Evolutionary conservation across 2,797 vertebrate genomes (phyloP).

Genomic region (Dendrocincla fuliginosa): DNA sequence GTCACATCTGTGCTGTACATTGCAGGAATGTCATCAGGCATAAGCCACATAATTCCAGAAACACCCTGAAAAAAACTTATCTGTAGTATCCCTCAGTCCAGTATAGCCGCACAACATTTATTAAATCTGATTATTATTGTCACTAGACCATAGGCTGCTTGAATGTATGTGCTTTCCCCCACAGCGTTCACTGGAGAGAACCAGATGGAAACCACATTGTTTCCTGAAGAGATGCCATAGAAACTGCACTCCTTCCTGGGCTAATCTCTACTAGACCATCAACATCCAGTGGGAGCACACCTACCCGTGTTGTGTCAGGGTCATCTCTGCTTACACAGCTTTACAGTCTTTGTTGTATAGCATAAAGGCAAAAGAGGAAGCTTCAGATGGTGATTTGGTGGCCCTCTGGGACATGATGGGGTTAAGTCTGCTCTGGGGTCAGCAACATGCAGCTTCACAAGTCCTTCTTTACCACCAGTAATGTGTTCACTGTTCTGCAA

Average conservation of each 20-base stretch:
- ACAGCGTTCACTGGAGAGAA: background rate
- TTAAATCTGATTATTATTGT: background rate
- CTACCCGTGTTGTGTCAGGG: background rate
- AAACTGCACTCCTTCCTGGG: background rate
- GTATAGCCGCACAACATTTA: background rate
- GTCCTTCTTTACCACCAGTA: background rate
- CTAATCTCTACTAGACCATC: background rate
- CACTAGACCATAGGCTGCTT: background rate
- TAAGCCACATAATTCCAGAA: background rate
- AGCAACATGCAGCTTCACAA: background rate
- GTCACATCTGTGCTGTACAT: background rate
- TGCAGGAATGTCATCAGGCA: background rate
- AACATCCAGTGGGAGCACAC: background rate
- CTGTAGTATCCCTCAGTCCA: background rate
- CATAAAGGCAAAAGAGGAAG: background rate
- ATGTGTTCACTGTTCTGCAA: background rate
- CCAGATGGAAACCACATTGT: background rate
- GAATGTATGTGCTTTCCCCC: background rate
- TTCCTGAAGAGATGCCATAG: background rate
- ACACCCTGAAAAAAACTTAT: background rate
- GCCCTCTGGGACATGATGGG: fast-evolving
- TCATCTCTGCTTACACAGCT: background rate
- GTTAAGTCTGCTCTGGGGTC: background rate
- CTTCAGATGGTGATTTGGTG: background rate
- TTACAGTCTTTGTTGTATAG: background rate